Conservation (phyloP, 2,797 vertebrate genomes). For the Euthynnus affinis region DNA sequence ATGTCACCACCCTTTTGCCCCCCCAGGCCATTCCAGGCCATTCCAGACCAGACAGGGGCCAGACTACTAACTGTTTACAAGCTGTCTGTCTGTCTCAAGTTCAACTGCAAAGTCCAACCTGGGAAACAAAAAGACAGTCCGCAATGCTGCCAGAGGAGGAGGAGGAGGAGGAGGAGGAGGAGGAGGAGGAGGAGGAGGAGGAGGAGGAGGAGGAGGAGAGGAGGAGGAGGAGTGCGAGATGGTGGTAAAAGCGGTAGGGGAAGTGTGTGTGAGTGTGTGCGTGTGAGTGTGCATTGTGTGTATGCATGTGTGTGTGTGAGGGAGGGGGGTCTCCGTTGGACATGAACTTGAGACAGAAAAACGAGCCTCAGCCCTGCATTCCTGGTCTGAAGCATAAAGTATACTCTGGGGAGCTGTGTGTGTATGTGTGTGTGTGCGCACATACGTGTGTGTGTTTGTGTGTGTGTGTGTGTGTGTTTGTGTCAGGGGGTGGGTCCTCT, state of each 20-base stretch:
- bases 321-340: slow-evolving; percentile 68
- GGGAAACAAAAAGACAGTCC: slow-evolving; percentile 83
- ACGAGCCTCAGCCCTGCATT: slow-evolving; percentile 70
- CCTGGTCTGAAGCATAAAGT: slow-evolving; percentile 66
- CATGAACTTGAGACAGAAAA: slow-evolving; percentile 86
- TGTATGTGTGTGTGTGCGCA: slow-evolving; percentile 29
- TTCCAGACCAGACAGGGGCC: slow-evolving; percentile 83
- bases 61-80: slow-evolving; percentile 89
- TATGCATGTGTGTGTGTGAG: slow-evolving; percentile 6
- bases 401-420: slow-evolving; percentile 55
- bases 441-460: slow-evolving; percentile 27
- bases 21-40: slow-evolving; percentile 43
- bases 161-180: slow-evolving; percentile 44
- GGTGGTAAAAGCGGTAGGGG: slow-evolving; percentile 53
- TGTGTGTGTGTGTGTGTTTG: slow-evolving; percentile 41
- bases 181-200: slow-evolving; percentile 29
- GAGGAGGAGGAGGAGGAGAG: slow-evolving; percentile 28
- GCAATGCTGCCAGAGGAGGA: slow-evolving; percentile 74
- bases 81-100: slow-evolving; percentile 89
- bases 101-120: slow-evolving; percentile 87
- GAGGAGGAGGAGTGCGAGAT: slow-evolving; percentile 14
- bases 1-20: slow-evolving; percentile 50
- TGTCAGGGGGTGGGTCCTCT: slow-evolving; percentile 25
- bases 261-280: slow-evolving; percentile 1
- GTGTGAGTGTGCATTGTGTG: background rate